These are phyloP conservation scores for Eulithis testata DNA, from an alignment of 2,888 invertebrate genomes.

Conservation along the genomic window DNA sequence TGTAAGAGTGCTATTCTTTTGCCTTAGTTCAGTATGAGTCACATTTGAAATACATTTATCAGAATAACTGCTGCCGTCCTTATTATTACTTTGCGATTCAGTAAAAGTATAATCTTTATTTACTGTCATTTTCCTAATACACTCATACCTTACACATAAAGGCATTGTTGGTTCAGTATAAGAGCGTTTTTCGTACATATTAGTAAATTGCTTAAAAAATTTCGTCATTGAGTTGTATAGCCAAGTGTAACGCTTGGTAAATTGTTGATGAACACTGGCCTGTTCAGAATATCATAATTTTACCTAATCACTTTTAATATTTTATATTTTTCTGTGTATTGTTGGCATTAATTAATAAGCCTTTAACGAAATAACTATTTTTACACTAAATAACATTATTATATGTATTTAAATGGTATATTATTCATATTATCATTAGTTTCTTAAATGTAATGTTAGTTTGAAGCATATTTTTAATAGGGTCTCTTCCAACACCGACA, in stretches of 20 bases:
- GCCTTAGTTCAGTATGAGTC: slow-evolving; percentile 31
- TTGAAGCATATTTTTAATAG: slow-evolving; percentile 77
- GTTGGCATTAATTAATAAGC: slow-evolving; percentile 59
- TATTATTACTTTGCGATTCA: slow-evolving; percentile 72
- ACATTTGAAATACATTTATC: slow-evolving; percentile 39
- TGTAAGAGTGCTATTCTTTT: slow-evolving; percentile 44
- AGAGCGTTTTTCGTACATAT: too few species aligned
- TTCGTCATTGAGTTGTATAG: neutral
- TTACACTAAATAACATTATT: slow-evolving; percentile 69
- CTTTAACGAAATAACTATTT: slow-evolving; percentile 74
- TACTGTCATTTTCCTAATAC: slow-evolving; percentile 42
- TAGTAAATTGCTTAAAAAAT: neutral
- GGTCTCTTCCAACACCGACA: slow-evolving; percentile 13
- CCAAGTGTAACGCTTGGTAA: neutral
- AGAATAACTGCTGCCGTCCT: slow-evolving; percentile 70
- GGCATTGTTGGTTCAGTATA: neutral
- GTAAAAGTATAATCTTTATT: slow-evolving; percentile 57
- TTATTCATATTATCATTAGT: slow-evolving; percentile 75
- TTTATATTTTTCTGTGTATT: slow-evolving; percentile 47
- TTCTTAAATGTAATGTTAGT: slow-evolving; percentile 77
- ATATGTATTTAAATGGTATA: slow-evolving; percentile 62
- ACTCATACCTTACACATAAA: slow-evolving; percentile 42
- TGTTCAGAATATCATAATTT: slow-evolving; percentile 1
- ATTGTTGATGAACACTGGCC: neutral
- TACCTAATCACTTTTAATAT: slow-evolving; percentile 60